Evolutionary conservation across 2,888 invertebrate genomes (phyloP).

Genomic region (Rosalia funebris): DNA sequence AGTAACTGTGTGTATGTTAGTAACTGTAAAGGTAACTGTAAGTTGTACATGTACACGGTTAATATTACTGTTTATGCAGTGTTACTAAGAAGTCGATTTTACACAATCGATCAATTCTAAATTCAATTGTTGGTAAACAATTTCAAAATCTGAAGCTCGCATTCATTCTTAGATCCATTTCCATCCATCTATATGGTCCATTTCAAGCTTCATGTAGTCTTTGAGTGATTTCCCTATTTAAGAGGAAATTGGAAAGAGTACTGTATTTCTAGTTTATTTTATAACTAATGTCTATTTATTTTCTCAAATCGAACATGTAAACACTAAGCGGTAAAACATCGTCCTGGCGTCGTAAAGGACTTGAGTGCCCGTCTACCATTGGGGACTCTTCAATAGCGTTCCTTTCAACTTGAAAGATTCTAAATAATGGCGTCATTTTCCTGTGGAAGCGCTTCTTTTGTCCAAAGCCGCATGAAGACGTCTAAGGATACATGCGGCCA

Average conservation of each 20-base stretch:
- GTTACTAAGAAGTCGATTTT: too few species aligned
- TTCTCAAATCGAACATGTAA: conserved; percentile 7
- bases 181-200: neutral
- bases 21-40: too few species aligned
- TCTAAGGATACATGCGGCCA: conserved; percentile 46
- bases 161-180: too few species aligned
- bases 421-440: conserved; percentile 54
- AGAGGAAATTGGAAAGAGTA: neutral
- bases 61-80: too few species aligned
- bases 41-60: too few species aligned
- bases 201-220: neutral
- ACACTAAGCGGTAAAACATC: conserved; percentile 12
- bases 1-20: too few species aligned
- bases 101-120: too few species aligned
- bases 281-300: conserved; percentile 17
- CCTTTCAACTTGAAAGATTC: conserved; percentile 51
- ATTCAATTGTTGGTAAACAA: too few species aligned
- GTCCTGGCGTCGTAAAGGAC: conserved; percentile 27
- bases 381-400: conserved; percentile 46
- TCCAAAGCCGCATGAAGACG: conserved; percentile 52
- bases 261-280: neutral
- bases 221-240: neutral
- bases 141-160: too few species aligned
- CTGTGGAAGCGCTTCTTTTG: conserved; percentile 49
- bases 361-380: conserved; percentile 41